A percentile compares a stretch with the other conserved stretches of the same genome.
phyloP scores from a whole-genome alignment of 2,797 vertebrate genomes.

The Eupleurogrammus muticus region DNA sequence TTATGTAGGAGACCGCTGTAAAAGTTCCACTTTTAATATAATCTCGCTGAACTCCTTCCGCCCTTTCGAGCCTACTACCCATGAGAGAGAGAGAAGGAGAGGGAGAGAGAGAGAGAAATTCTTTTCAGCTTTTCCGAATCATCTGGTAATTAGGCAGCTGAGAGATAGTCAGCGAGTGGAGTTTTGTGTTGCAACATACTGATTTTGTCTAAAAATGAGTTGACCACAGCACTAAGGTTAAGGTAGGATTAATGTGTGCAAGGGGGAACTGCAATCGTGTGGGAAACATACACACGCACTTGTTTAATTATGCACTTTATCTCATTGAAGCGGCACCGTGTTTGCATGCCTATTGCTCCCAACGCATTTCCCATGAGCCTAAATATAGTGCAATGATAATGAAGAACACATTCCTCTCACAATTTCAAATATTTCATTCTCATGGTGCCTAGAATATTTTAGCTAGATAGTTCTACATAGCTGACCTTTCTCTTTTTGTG shows the following conservation, averaged over 20 bases:
- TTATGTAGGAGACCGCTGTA: constrained; percentile 43
- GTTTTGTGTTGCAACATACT: constrained; percentile 24
- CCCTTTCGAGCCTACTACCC: constrained; percentile 34
- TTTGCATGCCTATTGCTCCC: too few relatives aligned
- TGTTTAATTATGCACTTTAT: background rate
- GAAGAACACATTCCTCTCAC: background rate
- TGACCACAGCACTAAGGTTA: constrained; percentile 39
- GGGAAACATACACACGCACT: background rate
- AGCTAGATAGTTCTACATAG: background rate
- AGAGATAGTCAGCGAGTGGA: constrained; percentile 16
- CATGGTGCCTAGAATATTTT: background rate
- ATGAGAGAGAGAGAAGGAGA: constrained; percentile 15
- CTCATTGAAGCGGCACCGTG: background rate
- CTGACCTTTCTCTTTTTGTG: too few relatives aligned
- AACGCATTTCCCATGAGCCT: too few relatives aligned
- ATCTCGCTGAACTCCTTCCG: constrained; percentile 42
- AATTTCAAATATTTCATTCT: too few relatives aligned
- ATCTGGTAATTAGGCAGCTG: constrained; percentile 36
- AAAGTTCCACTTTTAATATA: constrained; percentile 61
- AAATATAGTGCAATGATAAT: too few relatives aligned
- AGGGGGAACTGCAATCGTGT: background rate
- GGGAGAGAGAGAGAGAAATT: background rate
- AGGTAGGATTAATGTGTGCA: constrained; percentile 29
- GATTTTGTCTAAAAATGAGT: constrained; percentile 26
- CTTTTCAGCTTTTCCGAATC: constrained; percentile 18